These are phyloP conservation scores for Mirza zaza DNA, from an alignment of 2,113 vertebrate species.

Conservation along the genomic window DNA sequence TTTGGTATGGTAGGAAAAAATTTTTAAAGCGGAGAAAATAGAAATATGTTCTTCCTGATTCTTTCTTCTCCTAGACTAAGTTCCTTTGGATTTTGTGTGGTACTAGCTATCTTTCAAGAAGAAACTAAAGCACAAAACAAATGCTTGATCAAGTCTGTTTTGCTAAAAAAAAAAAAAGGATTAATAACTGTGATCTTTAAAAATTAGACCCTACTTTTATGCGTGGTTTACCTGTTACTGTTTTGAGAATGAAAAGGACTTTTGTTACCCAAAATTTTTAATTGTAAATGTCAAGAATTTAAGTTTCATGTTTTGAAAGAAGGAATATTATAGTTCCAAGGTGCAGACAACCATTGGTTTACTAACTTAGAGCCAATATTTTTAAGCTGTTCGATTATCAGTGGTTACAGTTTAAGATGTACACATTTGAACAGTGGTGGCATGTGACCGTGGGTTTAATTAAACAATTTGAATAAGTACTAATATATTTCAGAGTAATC, in stretches of 20 bases:
- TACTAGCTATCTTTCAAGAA: background rate
- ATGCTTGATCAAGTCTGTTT: background rate
- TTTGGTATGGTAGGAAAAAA: background rate
- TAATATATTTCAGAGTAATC: background rate
- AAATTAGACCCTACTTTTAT: background rate
- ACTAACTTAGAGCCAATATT: background rate
- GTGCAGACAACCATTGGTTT: background rate
- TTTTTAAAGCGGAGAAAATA: conserved; percentile 14
- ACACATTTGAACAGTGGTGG: background rate
- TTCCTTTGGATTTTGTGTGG: conserved; percentile 16
- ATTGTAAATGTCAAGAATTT: background rate
- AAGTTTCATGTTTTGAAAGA: conserved; percentile 27
- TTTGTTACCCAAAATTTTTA: background rate
- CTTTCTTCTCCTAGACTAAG: background rate
- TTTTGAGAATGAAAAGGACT: conserved; percentile 15
- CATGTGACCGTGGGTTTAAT: background rate
- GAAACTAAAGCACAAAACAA: background rate
- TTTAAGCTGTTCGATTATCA: background rate
- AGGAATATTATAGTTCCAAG: background rate
- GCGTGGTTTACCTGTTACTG: background rate
- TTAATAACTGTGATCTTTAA: conserved; percentile 17
- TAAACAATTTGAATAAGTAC: background rate
- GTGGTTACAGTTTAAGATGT: background rate
- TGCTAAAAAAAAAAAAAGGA: background rate
- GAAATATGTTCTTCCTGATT: conserved; percentile 1